Evolutionary conservation across 37 sponge, comb jelly and placozoan species (phyloP).

Genomic region (Axinella damicornis): DNA sequence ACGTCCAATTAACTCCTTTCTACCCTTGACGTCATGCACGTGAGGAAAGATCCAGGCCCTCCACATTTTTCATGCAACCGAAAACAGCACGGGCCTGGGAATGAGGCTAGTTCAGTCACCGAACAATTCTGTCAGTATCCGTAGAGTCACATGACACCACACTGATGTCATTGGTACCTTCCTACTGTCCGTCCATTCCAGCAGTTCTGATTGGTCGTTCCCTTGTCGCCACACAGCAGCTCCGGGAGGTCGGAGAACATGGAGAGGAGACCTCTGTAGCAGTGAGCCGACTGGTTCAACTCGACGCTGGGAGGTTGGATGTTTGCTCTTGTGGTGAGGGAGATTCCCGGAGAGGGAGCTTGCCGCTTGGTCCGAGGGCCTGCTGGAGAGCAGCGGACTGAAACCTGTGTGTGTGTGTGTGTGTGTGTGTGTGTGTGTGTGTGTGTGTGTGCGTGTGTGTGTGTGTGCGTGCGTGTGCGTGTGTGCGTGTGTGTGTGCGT

Average conservation of each 20-base stretch:
- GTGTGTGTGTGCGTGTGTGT: background rate
- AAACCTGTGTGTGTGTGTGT: constrained; percentile 11
- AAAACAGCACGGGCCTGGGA: no score
- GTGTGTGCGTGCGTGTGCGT: no score
- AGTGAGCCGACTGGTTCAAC: constrained; percentile 50
- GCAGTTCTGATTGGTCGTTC: constrained; percentile 26
- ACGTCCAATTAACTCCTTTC: no score
- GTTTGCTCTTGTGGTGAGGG: background rate
- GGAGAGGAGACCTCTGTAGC: background rate
- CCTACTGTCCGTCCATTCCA: constrained; percentile 55
- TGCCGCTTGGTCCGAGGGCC: background rate
- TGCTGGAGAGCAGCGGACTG: background rate
- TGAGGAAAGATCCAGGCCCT: no score
- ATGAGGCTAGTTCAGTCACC: no score
- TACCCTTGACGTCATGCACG: no score
- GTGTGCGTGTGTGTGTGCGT: no score
- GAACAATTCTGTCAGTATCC: no score
- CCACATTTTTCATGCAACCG: no score
- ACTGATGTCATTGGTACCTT: no score
- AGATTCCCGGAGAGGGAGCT: background rate
- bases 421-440: background rate
- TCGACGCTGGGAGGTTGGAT: background rate
- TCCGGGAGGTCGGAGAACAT: constrained; percentile 21
- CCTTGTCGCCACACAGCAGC: background rate
- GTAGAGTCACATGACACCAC: no score